Percentiles rank a stretch among this genome's conserved stretches.
These are phyloP conservation scores for Notodonta dromedarius DNA, from an alignment of 2,888 invertebrate genomes.

Conservation along the genomic window DNA sequence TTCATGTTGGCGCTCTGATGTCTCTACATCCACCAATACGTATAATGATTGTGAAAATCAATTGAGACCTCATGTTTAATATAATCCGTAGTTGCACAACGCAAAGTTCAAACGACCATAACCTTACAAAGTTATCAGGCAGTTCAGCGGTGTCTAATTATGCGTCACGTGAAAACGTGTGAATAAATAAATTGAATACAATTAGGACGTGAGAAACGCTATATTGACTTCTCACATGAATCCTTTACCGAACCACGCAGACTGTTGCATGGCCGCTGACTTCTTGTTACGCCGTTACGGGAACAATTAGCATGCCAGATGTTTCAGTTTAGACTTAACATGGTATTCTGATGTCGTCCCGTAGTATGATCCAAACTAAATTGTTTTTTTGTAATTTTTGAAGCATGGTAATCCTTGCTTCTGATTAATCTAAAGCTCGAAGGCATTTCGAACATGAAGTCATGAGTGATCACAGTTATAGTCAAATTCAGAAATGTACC, in stretches of 20 bases:
- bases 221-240: conserved; percentile 54
- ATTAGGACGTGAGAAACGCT: conserved; percentile 53
- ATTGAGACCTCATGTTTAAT: background rate
- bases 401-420: background rate
- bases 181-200: conserved; percentile 44
- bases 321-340: conserved; percentile 41
- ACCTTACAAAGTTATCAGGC: conserved; percentile 17
- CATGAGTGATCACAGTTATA: background rate
- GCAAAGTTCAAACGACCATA: conserved; percentile 1
- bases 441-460: background rate
- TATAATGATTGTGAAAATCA: background rate
- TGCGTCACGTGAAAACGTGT: conserved; percentile 43
- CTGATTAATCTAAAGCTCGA: background rate
- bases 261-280: conserved; percentile 13
- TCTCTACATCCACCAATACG: conserved; percentile 16
- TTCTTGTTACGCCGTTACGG: conserved; percentile 39
- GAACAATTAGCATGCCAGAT: conserved; percentile 45
- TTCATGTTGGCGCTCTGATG: conserved; percentile 16
- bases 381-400: too few relatives aligned
- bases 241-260: conserved; percentile 36
- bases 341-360: background rate
- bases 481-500: too few relatives aligned
- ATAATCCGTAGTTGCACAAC: background rate
- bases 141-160: conserved; percentile 35
- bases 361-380: too few relatives aligned